Evolutionary conservation across 2,113 vertebrate genomes (phyloP), one percentile per base, ranked within the genome.

Genomic region (Riparia riparia): DNA sequence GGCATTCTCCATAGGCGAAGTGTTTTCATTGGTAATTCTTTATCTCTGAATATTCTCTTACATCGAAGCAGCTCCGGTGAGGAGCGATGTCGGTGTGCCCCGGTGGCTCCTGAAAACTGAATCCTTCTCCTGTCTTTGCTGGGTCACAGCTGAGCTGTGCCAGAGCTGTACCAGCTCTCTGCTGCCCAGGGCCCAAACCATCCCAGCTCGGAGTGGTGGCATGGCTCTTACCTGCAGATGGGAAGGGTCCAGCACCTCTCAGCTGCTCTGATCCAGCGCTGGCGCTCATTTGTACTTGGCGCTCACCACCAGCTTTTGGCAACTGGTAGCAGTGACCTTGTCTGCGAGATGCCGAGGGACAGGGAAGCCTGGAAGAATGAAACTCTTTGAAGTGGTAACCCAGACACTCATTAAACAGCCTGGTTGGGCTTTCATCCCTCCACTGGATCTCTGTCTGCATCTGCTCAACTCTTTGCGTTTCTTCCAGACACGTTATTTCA

Each of bases 61-160:
- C 14, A 24, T 10, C 60, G 19, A 24, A 37, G 60, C 37, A 26
- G 6, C 29, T 74, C 58, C 3, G 0, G 0, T 4, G 1, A 10
- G 21, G 57, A 66, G 47, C 0, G 0, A 15, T 6, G 44, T 10
- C 4, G 0, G 10, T 20, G 32, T n/a, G 54, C 22, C 51, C 61
- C 1, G 8, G n/a, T 17, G 29, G 7, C 2, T 92, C 18, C 71
- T 3, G 2, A 31, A 45, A n/a, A 2, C 25, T 14, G 53, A 60
- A 5, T 14, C 56, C 44, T 56, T 37, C 42, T 34, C 0, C 58
- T 49, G 51, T 8, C 51, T 42, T 15, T 1, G 3, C 7, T 25
- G 49, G 49, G 5, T 32, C 28, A 15, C 39, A n/a, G 73, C 60
- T 24, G 70, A 42, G 71, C 44, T 64, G 42, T 26, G 49, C 37